Percentiles rank a stretch among this genome's conserved stretches.
Conservation (phyloP, 2,888 invertebrate genomes). For the Drosophila fulvimacula region DNA sequence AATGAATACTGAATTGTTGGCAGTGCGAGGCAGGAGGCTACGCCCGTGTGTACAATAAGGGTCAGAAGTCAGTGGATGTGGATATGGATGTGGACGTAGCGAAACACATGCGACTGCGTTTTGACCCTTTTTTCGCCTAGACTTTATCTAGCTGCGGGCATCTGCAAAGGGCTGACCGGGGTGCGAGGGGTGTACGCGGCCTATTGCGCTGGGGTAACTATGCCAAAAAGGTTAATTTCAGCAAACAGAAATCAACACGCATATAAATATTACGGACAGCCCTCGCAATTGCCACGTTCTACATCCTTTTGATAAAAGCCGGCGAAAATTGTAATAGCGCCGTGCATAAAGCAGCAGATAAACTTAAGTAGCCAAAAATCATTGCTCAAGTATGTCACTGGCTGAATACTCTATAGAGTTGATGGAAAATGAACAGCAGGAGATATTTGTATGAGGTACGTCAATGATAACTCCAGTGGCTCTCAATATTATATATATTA, state of each 20-base stretch:
- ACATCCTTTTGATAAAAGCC: slow-evolving; percentile 64
- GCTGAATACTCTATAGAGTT: slow-evolving; percentile 13
- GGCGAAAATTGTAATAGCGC: slow-evolving; percentile 49
- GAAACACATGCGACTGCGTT: slow-evolving; percentile 45
- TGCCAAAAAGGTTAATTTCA: slow-evolving; percentile 73
- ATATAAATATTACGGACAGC: slow-evolving; percentile 77
- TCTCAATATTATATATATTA: too few species aligned
- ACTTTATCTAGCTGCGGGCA: slow-evolving; percentile 69
- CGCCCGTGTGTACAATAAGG: slow-evolving; percentile 22
- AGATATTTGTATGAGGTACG: not conserved
- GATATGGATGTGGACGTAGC: slow-evolving; percentile 27
- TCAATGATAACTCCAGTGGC: not conserved
- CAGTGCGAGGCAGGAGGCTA: not conserved
- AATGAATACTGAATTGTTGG: slow-evolving; percentile 46
- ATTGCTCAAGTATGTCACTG: not conserved
- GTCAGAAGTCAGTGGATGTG: slow-evolving; percentile 25
- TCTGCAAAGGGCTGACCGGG: slow-evolving; percentile 29
- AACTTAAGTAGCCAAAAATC: not conserved
- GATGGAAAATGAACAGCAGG: not conserved
- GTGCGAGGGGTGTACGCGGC: not conserved
- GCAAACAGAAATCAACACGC: slow-evolving; percentile 82
- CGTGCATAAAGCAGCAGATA: slow-evolving; percentile 24
- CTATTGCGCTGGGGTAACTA: not conserved
- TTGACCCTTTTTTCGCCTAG: slow-evolving; percentile 68
- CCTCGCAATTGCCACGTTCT: slow-evolving; percentile 36